Base-by-base conservation (phyloP, 2,888 invertebrate genomes). In the Acheta domesticus region DNA sequence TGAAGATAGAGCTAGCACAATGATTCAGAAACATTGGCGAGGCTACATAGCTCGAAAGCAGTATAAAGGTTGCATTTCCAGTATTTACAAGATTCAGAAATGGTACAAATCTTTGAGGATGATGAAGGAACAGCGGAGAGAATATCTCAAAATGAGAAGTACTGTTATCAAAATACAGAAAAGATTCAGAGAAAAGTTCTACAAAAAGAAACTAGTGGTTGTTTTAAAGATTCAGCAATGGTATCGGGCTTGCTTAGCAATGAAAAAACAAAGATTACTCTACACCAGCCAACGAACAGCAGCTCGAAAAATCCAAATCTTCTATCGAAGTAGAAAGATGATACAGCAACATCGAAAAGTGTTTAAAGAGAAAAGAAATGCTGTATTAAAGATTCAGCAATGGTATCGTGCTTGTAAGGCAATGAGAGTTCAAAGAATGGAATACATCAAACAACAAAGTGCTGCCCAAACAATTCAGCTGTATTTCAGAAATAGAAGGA, bases 21-120 rank as follows among this genome's bases (percentile, higher is more conserved):
- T 85, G 14, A 85, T 93, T 77, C 92, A 92, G 84, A 86, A 83
- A 1, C 86, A 87, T 81, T 87, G 88, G 83, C 88, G 88, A 81
- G 87, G 79, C 11, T 80, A 78, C 83, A 83, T 36, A 83, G 86
- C n/a, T 85, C 86, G 82, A 84, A 84, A 48, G 87, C 89, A 1
- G 84, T 83, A 2, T 80, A 77, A 73, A 73, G 21, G 12, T n/a
- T 20, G 77, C 77, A 50, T 76, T 75, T 48, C 50, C 11, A 81
- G 84, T 1, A 81, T 82, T 8, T 76, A 83, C 11, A 83, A 80
- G 76, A 84, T 86, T 79, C 86, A 86, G 78, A 50, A 81, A 0
- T 84, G 84, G 83, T 86, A 84, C 84, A 82, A 84, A 81, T 79
- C 80, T 1, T 78, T 80, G 8, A 76, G 75, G 19, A 2, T 81